Percentiles rank a stretch among this genome's conserved stretches.
phyloP scores from a whole-genome alignment of 2,888 invertebrate species.

The Patella depressa region DNA sequence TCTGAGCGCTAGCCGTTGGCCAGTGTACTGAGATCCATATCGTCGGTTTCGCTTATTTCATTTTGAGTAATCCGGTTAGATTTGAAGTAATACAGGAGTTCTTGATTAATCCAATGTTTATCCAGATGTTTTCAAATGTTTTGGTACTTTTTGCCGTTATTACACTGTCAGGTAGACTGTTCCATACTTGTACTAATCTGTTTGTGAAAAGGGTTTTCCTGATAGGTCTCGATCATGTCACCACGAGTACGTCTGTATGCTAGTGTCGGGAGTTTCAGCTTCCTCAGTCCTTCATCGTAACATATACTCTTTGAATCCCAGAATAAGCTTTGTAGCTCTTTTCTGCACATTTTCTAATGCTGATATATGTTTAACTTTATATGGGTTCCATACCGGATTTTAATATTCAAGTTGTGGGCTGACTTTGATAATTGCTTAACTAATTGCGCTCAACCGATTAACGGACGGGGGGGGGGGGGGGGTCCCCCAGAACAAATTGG shows the following conservation, averaged over 20 bases:
- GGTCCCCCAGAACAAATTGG: no score
- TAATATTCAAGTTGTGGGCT: constrained; percentile 29
- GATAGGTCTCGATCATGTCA: constrained; percentile 24
- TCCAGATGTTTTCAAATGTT: neutral
- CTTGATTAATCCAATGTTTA: neutral
- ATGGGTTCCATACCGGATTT: constrained; percentile 22
- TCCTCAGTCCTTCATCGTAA: constrained; percentile 21
- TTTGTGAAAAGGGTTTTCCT: neutral
- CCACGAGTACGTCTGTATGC: constrained; percentile 14
- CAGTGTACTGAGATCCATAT: no score
- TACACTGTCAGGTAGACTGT: neutral
- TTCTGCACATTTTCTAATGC: constrained; percentile 26
- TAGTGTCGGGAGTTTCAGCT: constrained; percentile 17
- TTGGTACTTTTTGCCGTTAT: neutral
- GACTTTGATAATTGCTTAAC: neutral
- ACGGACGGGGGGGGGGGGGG: no score
- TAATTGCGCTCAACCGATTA: no score
- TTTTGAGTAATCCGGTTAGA: no score
- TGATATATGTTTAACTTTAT: constrained; percentile 16
- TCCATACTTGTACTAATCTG: neutral
- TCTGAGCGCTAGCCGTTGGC: no score
- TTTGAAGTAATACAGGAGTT: neutral
- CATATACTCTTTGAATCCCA: constrained; percentile 12
- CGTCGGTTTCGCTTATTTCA: no score
- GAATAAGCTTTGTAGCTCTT: constrained; percentile 24